Conservation (phyloP, 2,797 vertebrate species). For the Decapterus maruadsi region DNA sequence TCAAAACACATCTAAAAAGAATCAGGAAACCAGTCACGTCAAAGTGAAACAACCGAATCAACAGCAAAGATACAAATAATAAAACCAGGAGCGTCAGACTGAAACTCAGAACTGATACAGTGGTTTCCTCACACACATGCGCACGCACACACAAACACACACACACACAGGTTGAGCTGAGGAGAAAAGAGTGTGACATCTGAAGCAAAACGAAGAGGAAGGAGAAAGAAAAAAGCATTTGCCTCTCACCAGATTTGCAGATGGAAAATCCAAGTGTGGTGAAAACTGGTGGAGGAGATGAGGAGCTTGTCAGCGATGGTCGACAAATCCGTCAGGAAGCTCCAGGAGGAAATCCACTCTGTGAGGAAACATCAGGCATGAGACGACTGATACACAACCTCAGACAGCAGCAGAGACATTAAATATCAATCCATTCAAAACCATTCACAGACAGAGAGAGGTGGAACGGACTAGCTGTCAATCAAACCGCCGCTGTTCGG, state of each 20-base stretch:
- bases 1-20: background rate
- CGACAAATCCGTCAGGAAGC: conserved; percentile 8
- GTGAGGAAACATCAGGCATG: background rate
- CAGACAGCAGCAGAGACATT: background rate
- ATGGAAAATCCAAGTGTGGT: conserved; percentile 36
- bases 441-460: background rate
- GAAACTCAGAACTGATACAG: background rate
- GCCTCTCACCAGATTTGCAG: conserved; percentile 63
- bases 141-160: background rate
- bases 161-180: background rate
- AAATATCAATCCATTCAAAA: background rate
- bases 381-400: background rate
- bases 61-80: conserved; percentile 1
- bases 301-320: conserved; percentile 25
- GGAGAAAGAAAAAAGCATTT: background rate
- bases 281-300: conserved; percentile 24
- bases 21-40: background rate
- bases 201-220: background rate
- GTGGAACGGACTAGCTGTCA: conserved; percentile 4
- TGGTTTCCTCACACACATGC: conserved; percentile 2
- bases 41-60: background rate
- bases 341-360: conserved; percentile 40
- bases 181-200: background rate
- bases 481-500: background rate
- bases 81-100: background rate